phyloP scores from a whole-genome alignment of 2,113 vertebrate genomes.

The Parotia lawesii region DNA sequence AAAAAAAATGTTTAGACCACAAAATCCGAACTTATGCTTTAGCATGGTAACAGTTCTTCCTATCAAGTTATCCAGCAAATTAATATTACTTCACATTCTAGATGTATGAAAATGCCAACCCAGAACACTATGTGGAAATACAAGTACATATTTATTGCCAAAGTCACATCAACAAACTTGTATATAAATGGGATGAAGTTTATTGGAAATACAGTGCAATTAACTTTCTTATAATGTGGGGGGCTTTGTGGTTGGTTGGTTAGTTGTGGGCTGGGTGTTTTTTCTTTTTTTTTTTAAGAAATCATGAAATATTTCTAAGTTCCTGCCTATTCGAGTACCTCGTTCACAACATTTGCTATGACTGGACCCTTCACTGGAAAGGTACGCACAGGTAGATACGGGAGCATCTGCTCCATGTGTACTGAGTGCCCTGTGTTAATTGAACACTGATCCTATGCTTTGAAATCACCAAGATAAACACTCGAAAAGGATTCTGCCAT shows the following conservation, averaged over 20 bases:
- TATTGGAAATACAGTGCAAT: not conserved
- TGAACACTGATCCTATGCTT: not conserved
- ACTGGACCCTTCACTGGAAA: not conserved
- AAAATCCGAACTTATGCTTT: not conserved
- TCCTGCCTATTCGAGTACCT: not conserved
- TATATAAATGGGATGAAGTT: not conserved
- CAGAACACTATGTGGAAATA: not conserved
- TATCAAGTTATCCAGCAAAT: not conserved
- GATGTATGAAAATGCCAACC: not conserved
- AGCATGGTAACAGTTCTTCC: rapidly evolving
- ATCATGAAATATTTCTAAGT: not conserved
- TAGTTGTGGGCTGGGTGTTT: not conserved
- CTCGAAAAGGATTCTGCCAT: not conserved
- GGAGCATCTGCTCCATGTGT: not conserved
- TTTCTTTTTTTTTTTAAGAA: not conserved
- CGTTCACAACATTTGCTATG: not conserved
- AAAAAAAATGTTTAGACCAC: not conserved
- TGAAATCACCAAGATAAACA: not conserved
- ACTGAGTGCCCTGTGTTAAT: not conserved
- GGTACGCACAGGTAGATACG: rapidly evolving
- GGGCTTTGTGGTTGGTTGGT: not conserved
- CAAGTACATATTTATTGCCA: not conserved
- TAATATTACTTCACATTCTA: not conserved
- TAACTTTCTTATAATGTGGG: not conserved
- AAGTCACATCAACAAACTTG: not conserved